These are phyloP conservation scores for Drosophila quasianomalipes DNA, from an alignment of 2,888 invertebrate species.

Conservation along the genomic window DNA sequence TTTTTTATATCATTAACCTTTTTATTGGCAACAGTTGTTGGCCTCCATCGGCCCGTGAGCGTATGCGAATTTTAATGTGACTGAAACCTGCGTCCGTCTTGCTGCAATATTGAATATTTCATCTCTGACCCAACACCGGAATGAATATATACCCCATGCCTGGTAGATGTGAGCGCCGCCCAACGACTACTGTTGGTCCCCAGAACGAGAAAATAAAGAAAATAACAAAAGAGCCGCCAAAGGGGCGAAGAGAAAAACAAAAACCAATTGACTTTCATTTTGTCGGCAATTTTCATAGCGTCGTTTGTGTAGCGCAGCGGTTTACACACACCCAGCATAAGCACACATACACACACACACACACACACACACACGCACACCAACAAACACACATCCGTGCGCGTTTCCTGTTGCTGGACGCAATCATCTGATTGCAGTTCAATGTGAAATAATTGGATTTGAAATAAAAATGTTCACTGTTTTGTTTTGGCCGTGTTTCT, in stretches of 20 bases:
- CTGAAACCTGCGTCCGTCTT: conserved; percentile 58
- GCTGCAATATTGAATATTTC: conserved; percentile 77
- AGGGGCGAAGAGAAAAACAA: conserved; percentile 30
- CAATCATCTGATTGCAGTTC: conserved; percentile 82
- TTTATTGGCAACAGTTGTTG: conserved; percentile 61
- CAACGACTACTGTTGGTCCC: conserved; percentile 28
- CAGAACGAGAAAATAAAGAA: conserved; percentile 28
- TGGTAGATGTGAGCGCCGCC: conserved; percentile 41
- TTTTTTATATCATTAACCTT: conserved; percentile 69
- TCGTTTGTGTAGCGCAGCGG: conserved; percentile 50
- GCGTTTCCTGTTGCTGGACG: conserved; percentile 75
- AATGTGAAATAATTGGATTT: conserved; percentile 83
- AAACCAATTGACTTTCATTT: conserved; percentile 79
- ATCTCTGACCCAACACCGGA: conserved; percentile 48
- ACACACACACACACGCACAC: conserved; percentile 11
- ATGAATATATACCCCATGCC: conserved; percentile 34
- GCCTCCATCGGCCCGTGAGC: conserved; percentile 50
- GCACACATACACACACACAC: conserved; percentile 15
- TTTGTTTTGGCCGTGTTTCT: conserved; percentile 45
- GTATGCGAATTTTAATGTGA: conserved; percentile 62
- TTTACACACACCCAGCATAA: conserved; percentile 30
- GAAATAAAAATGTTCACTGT: conserved; percentile 75
- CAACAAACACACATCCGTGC: conserved; percentile 15
- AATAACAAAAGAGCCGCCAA: conserved; percentile 12
- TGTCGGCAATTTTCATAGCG: conserved; percentile 73